Conservation (phyloP, 1,140 invertebrate species). For the Cephus cinctus region DNA sequence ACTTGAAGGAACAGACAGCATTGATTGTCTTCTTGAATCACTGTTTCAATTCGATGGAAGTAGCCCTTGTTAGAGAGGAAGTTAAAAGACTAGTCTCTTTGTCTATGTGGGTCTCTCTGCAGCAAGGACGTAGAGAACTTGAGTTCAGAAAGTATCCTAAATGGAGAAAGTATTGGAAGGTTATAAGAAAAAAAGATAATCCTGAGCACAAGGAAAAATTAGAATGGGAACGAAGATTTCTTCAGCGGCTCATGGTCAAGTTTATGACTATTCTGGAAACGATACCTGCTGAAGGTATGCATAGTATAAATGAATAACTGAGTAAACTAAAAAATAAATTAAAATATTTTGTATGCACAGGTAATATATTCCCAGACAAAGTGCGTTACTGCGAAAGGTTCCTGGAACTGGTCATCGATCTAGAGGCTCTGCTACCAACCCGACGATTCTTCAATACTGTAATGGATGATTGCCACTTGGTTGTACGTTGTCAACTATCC, state of each 20-base stretch:
- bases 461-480: constrained; percentile 91
- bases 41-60: constrained; percentile 97
- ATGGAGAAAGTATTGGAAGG: constrained; percentile 90
- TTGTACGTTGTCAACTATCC: constrained; percentile 86
- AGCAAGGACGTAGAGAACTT: constrained; percentile 79
- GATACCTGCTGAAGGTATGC: constrained; percentile 66
- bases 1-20: constrained; percentile 81
- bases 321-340: constrained; percentile 4
- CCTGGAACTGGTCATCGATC: constrained; percentile 92
- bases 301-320: constrained; percentile 11
- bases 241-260: constrained; percentile 86
- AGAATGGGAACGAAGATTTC: constrained; percentile 86
- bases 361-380: constrained; percentile 60
- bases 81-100: constrained; percentile 90
- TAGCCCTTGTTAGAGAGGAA: constrained; percentile 88
- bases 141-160: constrained; percentile 86
- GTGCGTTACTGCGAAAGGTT: constrained; percentile 93
- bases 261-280: constrained; percentile 83
- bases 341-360: constrained; percentile 36
- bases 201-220: constrained; percentile 70
- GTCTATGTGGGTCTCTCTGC: constrained; percentile 90
- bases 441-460: constrained; percentile 96
- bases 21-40: constrained; percentile 92
- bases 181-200: constrained; percentile 84
- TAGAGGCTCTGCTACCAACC: constrained; percentile 93